Evolutionary conservation across 2,888 invertebrate genomes (phyloP).

Genomic region (Hyalella azteca): DNA sequence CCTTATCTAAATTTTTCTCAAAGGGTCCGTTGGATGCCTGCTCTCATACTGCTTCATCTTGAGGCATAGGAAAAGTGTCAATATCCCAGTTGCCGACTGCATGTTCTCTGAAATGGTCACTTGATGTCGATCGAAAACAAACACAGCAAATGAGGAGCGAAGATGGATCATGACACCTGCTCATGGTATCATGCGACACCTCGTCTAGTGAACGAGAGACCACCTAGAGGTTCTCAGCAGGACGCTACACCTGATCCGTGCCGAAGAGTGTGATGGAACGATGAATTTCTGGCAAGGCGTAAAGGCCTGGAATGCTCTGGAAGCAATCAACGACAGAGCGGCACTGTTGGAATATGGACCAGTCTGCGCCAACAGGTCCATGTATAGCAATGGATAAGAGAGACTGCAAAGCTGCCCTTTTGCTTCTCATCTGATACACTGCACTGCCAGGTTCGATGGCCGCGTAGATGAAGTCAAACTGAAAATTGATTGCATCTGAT

Average conservation of each 20-base stretch:
- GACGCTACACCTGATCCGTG: conserved; percentile 20
- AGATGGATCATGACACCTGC: conserved; percentile 10
- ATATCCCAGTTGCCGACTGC: neutral
- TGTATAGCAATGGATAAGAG: too few species aligned
- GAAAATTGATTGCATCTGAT: too few species aligned
- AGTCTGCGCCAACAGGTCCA: too few species aligned
- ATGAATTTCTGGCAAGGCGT: too few species aligned
- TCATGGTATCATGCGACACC: conserved; percentile 1
- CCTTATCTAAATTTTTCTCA: neutral
- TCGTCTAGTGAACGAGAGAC: neutral
- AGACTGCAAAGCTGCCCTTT: too few species aligned
- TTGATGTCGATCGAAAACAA: conserved; percentile 22
- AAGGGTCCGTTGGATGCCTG: neutral
- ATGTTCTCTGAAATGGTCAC: neutral
- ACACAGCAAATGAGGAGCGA: conserved; percentile 7
- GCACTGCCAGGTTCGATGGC: too few species aligned
- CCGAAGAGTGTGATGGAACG: neutral
- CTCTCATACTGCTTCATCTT: neutral
- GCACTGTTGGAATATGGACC: too few species aligned
- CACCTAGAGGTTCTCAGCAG: conserved; percentile 16
- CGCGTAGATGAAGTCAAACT: too few species aligned
- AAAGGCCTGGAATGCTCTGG: too few species aligned
- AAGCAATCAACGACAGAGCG: too few species aligned
- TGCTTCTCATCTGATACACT: too few species aligned
- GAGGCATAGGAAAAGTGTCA: neutral